phyloP scores from a whole-genome alignment of 2,888 invertebrate genomes.

The Synergus gifuensis region DNA sequence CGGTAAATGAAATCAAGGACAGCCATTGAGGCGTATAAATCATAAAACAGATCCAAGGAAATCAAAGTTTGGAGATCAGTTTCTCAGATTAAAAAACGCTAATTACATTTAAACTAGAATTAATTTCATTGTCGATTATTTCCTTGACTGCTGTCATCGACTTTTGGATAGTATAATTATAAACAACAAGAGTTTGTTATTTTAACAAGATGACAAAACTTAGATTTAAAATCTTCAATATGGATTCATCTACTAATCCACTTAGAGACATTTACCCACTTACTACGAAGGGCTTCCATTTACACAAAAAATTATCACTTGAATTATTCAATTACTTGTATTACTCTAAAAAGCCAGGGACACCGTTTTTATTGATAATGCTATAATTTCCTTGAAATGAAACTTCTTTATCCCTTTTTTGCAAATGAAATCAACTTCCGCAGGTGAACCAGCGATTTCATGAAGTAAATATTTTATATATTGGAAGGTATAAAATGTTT shows the following conservation, averaged over 20 bases:
- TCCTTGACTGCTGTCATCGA: too few relatives aligned
- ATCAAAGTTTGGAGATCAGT: not conserved
- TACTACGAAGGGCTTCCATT: conserved; percentile 18
- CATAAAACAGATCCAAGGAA: conserved; percentile 27
- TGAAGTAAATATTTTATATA: not conserved
- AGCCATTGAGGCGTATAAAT: conserved; percentile 14
- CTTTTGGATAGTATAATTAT: not conserved
- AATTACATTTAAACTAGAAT: not conserved
- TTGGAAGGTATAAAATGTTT: not conserved
- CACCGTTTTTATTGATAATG: not conserved
- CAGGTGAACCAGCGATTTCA: not conserved
- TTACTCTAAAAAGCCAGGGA: not conserved
- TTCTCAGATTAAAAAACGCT: not conserved
- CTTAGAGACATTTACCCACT: conserved; percentile 18
- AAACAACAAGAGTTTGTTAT: not conserved
- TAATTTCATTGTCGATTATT: too few relatives aligned
- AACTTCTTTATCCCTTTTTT: not conserved
- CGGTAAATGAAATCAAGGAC: conserved; percentile 19
- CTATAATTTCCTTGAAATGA: not conserved
- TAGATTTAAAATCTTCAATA: not conserved
- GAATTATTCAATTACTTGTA: not conserved
- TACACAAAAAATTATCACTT: not conserved
- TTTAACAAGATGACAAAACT: not conserved
- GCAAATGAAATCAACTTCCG: too few relatives aligned
- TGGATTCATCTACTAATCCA: not conserved